Conservation (phyloP, 1,140 invertebrate genomes). For the Sycophaga agraensis region DNA sequence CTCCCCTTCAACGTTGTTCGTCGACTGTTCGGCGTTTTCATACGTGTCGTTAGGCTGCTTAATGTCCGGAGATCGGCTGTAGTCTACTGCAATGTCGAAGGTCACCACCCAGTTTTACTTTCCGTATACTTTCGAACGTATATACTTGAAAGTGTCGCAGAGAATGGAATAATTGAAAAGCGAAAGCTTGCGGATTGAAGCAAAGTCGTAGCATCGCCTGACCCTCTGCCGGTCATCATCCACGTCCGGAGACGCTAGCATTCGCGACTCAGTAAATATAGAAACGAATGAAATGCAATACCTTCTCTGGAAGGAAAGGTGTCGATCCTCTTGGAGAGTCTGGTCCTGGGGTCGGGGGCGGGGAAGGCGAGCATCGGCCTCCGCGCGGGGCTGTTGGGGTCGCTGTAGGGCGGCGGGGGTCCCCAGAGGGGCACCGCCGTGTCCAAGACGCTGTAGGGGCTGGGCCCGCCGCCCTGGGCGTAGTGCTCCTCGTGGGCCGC, state of each 20-base stretch:
- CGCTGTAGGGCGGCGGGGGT: conserved; percentile 73
- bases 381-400: conserved; percentile 68
- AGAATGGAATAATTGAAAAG: too few species aligned
- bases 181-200: too few species aligned
- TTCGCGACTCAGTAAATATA: too few species aligned
- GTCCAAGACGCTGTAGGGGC: conserved; percentile 58
- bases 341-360: conserved; percentile 42
- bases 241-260: too few species aligned
- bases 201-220: too few species aligned
- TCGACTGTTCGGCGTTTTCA: conserved; percentile 52
- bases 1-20: conserved; percentile 38
- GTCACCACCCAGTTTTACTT: too few species aligned
- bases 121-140: too few species aligned
- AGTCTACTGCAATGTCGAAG: conserved; percentile 10
- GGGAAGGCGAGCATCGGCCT: conserved; percentile 44
- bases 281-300: too few species aligned
- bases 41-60: conserved; percentile 51
- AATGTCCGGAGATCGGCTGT: conserved; percentile 16
- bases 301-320: conserved; percentile 50
- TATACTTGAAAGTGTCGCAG: too few species aligned
- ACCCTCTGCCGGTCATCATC: too few species aligned
- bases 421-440: conserved; percentile 67
- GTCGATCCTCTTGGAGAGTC: conserved; percentile 49
- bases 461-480: conserved; percentile 33
- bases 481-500: conserved; percentile 30